Base-by-base conservation (phyloP, 35 echinoderm and acorn worm genomes). In the Chiridota heheva region DNA sequence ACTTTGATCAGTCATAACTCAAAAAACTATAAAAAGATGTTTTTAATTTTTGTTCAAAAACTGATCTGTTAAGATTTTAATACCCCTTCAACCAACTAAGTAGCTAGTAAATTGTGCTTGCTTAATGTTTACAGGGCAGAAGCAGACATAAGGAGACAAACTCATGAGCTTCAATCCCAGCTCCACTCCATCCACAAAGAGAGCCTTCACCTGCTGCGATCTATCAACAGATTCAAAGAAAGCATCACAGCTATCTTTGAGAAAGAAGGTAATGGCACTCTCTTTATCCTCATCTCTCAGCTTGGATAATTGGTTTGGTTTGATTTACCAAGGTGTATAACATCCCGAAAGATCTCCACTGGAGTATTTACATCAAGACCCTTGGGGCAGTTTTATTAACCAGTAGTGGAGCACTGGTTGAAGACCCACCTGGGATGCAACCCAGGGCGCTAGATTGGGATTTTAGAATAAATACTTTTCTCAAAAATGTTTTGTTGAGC, bases 251-350 rank as follows among this genome's bases (percentile, higher is more conserved):
- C 35, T 17, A 71, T 98, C 1, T 69, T 98, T 65, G 95, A 98
- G 35, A 98, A 91, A 75, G 95, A 98, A 86, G 87, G 95, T 98
- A 66, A n/a, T n/a, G n/a, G n/a, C n/a, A n/a, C n/a, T n/a, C n/a
- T 42, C 15, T 10, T 42, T 18, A 42, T 15, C n/a, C n/a, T 51
- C n/a, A 12, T 51, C n/a, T 51, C 8, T n/a, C 47, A 12, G 47
- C n/a, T n/a, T 12, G n/a, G 8, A 12, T 8, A 51, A 12, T 51
- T 51, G 8, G n/a, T n/a, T n/a, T n/a, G n/a, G n/a, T n/a, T n/a
- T n/a, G n/a, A n/a, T n/a, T n/a, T n/a, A n/a, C n/a, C n/a, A n/a
- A n/a, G n/a, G n/a, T n/a, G n/a, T n/a, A n/a, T n/a, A n/a, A n/a
- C n/a, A n/a, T n/a, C n/a, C n/a, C n/a, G n/a, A n/a, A n/a, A n/a